A percentile compares a stretch with the other conserved stretches of the same genome.
phyloP scores from a whole-genome alignment of 2,113 vertebrate genomes.

The Steatornis caripensis region DNA sequence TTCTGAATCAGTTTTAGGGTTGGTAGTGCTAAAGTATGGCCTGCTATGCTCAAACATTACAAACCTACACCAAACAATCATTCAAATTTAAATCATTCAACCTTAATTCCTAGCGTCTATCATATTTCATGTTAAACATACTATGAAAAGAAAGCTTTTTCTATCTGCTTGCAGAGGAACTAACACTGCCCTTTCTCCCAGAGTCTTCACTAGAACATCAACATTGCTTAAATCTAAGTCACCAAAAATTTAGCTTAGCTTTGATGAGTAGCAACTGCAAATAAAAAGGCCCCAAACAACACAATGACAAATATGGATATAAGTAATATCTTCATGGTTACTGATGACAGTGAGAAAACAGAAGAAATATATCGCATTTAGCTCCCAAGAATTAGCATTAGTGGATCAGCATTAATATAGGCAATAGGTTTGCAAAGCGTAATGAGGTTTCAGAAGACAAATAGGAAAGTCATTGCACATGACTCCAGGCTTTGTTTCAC shows the following conservation, averaged over 20 bases:
- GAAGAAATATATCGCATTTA: neutral
- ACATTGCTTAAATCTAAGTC: neutral
- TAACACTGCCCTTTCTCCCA: neutral
- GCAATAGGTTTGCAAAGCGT: slow-evolving; percentile 14
- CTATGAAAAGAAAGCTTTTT: neutral
- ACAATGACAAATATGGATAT: neutral
- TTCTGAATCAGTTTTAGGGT: neutral
- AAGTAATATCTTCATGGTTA: neutral
- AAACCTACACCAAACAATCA: neutral
- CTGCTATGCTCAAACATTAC: neutral
- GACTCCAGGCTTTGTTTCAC: slow-evolving; percentile 49
- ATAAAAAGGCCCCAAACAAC: neutral
- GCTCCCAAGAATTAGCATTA: neutral
- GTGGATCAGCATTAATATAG: slow-evolving; percentile 7
- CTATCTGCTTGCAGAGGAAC: neutral
- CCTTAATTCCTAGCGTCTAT: neutral
- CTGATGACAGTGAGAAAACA: neutral
- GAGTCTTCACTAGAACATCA: neutral
- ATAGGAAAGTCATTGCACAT: slow-evolving; percentile 32
- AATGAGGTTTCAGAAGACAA: slow-evolving; percentile 36
- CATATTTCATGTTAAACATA: neutral
- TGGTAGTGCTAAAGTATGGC: neutral
- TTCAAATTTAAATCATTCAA: neutral
- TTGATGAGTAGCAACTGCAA: neutral
- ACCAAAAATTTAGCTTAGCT: neutral